Evolutionary conservation across 2,888 invertebrate species (phyloP).

Genomic region (Chymomyza caudatula): DNA sequence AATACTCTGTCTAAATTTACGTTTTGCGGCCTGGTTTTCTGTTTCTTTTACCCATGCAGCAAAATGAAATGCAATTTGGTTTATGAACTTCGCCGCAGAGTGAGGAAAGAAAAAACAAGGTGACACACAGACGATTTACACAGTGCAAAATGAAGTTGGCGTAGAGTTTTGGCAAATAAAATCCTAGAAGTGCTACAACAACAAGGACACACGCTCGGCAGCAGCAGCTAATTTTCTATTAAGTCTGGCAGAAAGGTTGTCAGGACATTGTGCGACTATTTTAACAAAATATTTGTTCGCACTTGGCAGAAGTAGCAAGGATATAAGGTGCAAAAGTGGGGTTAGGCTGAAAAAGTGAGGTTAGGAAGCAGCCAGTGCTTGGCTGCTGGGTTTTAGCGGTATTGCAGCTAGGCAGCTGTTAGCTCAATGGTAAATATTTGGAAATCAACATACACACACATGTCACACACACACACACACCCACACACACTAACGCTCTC

Average conservation of each 20-base stretch:
- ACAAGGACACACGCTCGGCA: constrained; percentile 30
- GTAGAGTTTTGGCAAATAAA: not conserved
- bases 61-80: constrained; percentile 65
- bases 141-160: constrained; percentile 58
- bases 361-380: not conserved
- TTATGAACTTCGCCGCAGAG: constrained; percentile 51
- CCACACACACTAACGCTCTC: not conserved
- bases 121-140: constrained; percentile 48
- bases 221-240: constrained; percentile 61
- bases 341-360: not conserved
- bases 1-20: constrained; percentile 32
- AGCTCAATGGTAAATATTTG: constrained; percentile 58
- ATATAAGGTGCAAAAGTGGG: not conserved
- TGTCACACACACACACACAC: constrained; percentile 7
- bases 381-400: constrained; percentile 31
- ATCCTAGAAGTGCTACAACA: constrained; percentile 19
- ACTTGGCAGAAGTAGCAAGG: constrained; percentile 18
- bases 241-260: constrained; percentile 32
- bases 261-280: constrained; percentile 45
- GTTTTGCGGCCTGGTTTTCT: constrained; percentile 31
- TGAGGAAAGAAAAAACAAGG: constrained; percentile 32
- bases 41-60: constrained; percentile 7
- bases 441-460: constrained; percentile 50
- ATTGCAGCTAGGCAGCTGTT: constrained; percentile 46
- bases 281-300: constrained; percentile 27